Conservation (phyloP, 2,113 vertebrate species). For the Planiliza haematocheilus region DNA sequence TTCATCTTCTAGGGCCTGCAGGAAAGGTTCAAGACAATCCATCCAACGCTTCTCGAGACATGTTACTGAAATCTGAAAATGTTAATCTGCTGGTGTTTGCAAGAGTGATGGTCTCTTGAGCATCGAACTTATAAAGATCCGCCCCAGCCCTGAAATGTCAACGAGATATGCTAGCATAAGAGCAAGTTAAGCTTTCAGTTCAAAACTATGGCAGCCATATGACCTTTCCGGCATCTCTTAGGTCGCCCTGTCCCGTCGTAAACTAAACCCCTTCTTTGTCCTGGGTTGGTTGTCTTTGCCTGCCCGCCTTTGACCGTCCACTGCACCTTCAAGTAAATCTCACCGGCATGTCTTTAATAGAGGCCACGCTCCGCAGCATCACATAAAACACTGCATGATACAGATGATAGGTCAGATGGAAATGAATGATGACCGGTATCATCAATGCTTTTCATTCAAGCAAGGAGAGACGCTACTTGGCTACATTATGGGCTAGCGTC, state of each 20-base stretch:
- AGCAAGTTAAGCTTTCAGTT: no score
- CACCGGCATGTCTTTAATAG: neutral
- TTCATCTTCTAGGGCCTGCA: no score
- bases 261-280: neutral
- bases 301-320: neutral
- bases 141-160: no score
- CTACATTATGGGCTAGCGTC: slow-evolving; percentile 5
- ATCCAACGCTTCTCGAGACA: no score
- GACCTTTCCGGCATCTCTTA: neutral
- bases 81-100: no score
- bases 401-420: slow-evolving; percentile 24
- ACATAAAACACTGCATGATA: slow-evolving; percentile 55
- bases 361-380: slow-evolving; percentile 50
- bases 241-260: neutral
- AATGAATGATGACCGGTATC: slow-evolving; percentile 57
- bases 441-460: slow-evolving; percentile 34
- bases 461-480: slow-evolving; percentile 28
- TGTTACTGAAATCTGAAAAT: no score
- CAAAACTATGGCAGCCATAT: neutral
- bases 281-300: neutral
- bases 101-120: no score
- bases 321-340: slow-evolving; percentile 35
- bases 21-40: no score
- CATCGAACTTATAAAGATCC: no score
- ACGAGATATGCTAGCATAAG: no score